phyloP scores from a whole-genome alignment of 2,888 invertebrate species.

The Trachelus stipa region DNA sequence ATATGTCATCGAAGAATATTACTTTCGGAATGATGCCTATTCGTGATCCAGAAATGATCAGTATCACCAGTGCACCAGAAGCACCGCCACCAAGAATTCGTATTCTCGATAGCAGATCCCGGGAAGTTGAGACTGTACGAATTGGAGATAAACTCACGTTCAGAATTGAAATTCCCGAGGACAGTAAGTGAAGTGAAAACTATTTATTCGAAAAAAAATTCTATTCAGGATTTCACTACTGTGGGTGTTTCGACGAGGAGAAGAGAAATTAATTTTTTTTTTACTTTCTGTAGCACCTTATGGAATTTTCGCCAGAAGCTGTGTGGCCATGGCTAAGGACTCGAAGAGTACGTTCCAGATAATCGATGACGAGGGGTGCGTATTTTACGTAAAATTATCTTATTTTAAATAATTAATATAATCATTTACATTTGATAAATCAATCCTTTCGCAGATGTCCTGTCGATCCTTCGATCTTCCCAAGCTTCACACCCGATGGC shows the following conservation, averaged over 20 bases:
- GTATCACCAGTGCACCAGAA: slow-evolving; percentile 94
- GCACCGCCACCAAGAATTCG: slow-evolving; percentile 94
- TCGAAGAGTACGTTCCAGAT: slow-evolving; percentile 96
- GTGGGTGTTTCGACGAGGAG: not conserved
- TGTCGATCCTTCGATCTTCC: slow-evolving; percentile 93
- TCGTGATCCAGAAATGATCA: slow-evolving; percentile 95
- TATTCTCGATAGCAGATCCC: slow-evolving; percentile 85
- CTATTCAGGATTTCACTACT: not conserved
- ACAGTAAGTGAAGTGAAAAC: slow-evolving; percentile 76
- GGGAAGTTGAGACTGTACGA: slow-evolving; percentile 93
- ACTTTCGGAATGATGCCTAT: slow-evolving; percentile 98
- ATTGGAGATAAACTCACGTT: slow-evolving; percentile 95
- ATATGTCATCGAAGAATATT: slow-evolving; percentile 96
- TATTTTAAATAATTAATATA: not conserved
- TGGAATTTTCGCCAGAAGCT: slow-evolving; percentile 94
- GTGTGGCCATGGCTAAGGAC: slow-evolving; percentile 97
- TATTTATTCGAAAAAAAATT: not conserved
- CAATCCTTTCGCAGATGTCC: slow-evolving; percentile 76
- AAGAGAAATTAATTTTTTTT: not conserved
- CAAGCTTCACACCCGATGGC: slow-evolving; percentile 90
- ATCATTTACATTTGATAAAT: not conserved
- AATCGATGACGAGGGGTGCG: slow-evolving; percentile 92
- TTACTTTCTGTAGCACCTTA: slow-evolving; percentile 81
- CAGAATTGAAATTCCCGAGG: slow-evolving; percentile 96
- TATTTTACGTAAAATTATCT: slow-evolving; percentile 16